phyloP scores from a whole-genome alignment of 1,140 invertebrate genomes.

The Pantala flavescens region DNA sequence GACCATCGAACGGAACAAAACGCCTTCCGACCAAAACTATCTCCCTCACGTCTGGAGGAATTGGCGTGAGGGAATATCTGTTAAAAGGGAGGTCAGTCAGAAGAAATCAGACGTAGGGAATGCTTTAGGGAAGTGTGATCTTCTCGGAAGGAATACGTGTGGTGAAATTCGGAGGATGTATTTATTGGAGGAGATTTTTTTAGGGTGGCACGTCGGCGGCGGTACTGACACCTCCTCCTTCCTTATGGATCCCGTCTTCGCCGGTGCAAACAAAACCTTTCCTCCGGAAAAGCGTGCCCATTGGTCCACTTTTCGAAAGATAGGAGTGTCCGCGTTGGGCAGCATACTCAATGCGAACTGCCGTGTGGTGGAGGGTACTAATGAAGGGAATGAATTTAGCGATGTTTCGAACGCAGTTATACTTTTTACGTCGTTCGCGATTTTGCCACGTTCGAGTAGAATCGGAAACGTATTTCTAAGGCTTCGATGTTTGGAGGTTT shows the following conservation, averaged over 20 bases:
- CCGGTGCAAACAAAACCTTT: not conserved
- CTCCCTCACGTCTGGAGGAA: not conserved
- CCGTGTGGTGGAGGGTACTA: not conserved
- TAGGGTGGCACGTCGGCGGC: not conserved
- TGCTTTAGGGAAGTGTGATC: not conserved
- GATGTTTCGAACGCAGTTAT: not conserved
- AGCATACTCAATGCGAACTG: not conserved
- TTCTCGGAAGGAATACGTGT: not conserved
- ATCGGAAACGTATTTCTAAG: too few relatives aligned
- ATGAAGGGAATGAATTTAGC: constrained; percentile 1
- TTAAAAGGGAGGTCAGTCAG: not conserved
- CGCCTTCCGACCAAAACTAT: not conserved
- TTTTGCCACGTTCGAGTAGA: too few relatives aligned
- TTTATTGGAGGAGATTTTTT: not conserved
- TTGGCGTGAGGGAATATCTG: not conserved
- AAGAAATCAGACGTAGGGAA: not conserved
- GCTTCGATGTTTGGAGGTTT: too few relatives aligned
- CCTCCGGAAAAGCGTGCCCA: constrained; percentile 1
- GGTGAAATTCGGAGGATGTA: not conserved
- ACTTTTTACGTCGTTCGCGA: not conserved
- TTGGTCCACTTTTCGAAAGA: not conserved
- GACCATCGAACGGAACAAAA: not conserved
- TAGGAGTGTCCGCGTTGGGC: not conserved
- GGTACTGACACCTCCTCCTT: not conserved
- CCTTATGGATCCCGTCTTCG: not conserved